Base-by-base conservation (phyloP, 2,113 vertebrate species). In the Ploceus nigricollis region DNA sequence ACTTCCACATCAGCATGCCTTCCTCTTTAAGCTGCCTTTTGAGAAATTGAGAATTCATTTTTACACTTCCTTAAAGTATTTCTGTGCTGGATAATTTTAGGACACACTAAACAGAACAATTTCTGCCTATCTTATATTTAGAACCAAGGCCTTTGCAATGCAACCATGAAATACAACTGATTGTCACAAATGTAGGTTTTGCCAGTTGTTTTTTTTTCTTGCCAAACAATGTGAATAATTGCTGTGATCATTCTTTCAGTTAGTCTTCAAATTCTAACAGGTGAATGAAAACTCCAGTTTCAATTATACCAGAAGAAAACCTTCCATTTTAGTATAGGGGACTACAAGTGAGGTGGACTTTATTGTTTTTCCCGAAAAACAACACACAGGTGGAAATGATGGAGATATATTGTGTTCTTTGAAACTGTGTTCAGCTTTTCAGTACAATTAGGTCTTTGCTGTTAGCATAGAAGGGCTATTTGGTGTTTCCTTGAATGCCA, bases 31-130 rank as follows among this genome's bases (percentile, higher is more conserved):
- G 53, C 76, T 77, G 90, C 31, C 56, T 96, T 96, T 89, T 95
- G 65, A 87, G 66, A 96, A 93, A 65, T 15, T 39, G 50, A 83
- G 72, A 88, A 92, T 92, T 80, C 94, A 96, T 95, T 96, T 91
- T 96, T 90, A 95, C 57, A 90, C 86, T 96, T 96, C 92, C 90
- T 69, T 56, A 57, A 95, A 97, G 78, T 92, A 91, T 51, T 75
- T 86, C 48, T 77, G 63, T 87, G 81, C 89, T 78, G 28, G 76
- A 75, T 92, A 96, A 88, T 94, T 92, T 93, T 95, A 96, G 91
- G 95, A 91, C 86, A 79, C 9, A n/a, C 90, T 95, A 96, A 69
- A 86, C 61, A 89, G 82, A 94, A 95, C 81, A 82, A 83, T 81
- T 93, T 94, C 65, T 85, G 84, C 47, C 64, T 92, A 65, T 81